Base-by-base conservation (phyloP, 2,888 invertebrate genomes). In the Cryptophagus acutangulus region DNA sequence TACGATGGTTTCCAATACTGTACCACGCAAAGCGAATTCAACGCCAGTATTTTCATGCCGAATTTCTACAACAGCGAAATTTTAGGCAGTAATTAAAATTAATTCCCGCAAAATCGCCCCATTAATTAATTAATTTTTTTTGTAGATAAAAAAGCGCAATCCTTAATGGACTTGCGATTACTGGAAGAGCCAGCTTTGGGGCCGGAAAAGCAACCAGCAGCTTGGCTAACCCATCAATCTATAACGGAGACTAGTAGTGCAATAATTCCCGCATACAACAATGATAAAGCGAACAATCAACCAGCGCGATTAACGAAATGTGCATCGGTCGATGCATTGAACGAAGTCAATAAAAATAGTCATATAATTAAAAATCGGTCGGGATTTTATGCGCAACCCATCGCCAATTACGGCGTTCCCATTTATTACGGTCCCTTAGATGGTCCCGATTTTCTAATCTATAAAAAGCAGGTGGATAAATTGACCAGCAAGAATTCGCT, bases 381-480 rank as follows among this genome's bases (percentile, higher is more conserved):
- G 2, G 69, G 69, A 1, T 69, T 69, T 46, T 69, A 69, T 42
- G 67, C 69, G 1, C 67, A 67, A 46, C 68, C 68, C 1, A 54
- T 67, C n/a, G 59, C 59, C 13, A 66, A 67, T 49, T 70, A 67
- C 42, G 69, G 69, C 3, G 67, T 70, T 18, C 70, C 70, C 6
- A 70, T 70, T 46, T 70, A 70, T 48, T 70, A 70, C 43, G 70
- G 70, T 2, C 70, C 70, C 9, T 51, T 70, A 31, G 69, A 70
- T 43, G 69, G 69, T 3, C 70, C 70, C 2, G 70, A 70, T 44
- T 69, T 70, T 51, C 49, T 70, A 18, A 69, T 70, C 46, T 70
- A 69, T 38, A 70, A 66, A 48, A 70, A 70, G 50, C 65, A 69
- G 55, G 49, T 67, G 13, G 66, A 67, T 38, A 65, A 63, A 45